Evolutionary conservation across 2,797 vertebrate species (phyloP), one percentile per base, ranked within the genome.

Genomic region (Sebastes taczanowskii): DNA sequence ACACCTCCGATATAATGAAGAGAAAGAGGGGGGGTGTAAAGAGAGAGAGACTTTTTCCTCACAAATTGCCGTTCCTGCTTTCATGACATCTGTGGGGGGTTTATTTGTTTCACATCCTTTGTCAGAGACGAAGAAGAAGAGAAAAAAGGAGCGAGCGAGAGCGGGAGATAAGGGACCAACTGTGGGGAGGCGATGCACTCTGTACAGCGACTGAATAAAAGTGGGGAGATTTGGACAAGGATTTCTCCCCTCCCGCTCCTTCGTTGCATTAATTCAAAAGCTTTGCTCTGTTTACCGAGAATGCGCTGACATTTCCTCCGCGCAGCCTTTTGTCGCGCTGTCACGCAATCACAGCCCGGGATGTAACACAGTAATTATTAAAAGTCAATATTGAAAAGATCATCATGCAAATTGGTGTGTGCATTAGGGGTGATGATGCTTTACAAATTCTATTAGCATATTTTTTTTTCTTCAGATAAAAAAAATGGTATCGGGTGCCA

Each of bases 311-410:
- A 86, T 91, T 87, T 89, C 86, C 74, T 90, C 53, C 80, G 67
- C 25, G 69, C 83, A 29, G 85, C 74, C 61, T 85, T 53, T 90
- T 82, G 85, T 83, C 62, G 23, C 3, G 80, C 86, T 81, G 85
- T 83, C 87, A 74, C 7, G 16, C 77, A 82, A 77, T 85, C 79
- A 74, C 75, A 81, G 79, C 59, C 59, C 46, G 3, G 65, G 55
- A 77, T 87, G 86, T 73, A 85, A 82, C 85, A 80, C 74, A 68
- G 82, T 87, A 83, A 88, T 92, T 89, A 83, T 85, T 84, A 81
- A 91, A 86, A 89, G 88, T 89, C 86, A 93, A 90, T 88, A 91
- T 90, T 87, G 78, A 86, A 89, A 90, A 90, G 73, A 88, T 87
- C 84, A 85, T 88, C 70, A 86, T 87, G 89, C 61, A 89, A 86